Base-by-base conservation (phyloP, 1,140 invertebrate genomes). In the Tenebrio molitor region DNA sequence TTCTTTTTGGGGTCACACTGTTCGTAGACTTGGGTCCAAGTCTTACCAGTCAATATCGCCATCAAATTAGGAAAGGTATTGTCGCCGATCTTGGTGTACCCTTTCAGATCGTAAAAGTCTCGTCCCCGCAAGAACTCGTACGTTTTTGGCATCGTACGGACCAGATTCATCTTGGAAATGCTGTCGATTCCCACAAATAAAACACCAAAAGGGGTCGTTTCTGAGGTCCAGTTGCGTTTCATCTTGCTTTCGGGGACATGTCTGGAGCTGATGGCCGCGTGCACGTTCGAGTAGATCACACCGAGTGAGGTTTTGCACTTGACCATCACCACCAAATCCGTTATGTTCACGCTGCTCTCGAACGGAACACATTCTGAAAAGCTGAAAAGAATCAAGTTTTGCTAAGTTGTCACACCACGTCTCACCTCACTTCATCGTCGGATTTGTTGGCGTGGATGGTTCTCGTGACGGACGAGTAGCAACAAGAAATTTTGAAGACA, bases 21-120 rank as follows among this genome's bases (percentile, higher is more conserved):
- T 16, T 81, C 67, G 71, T 85, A 82, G 10, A 85, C 83, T 23
- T 44, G 64, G 2, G 3, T 29, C 17, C 15, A 14, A 2, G 36
- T 67, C 34, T 87, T 84, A 0, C 93, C 93, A 1, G 90, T 91
- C 19, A 95, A 83, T 5, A 92, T 83, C 0, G 93, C 90, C 86
- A 95, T 91, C 16, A 95, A 79, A 82, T 95, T 95, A 0, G 93
- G 92, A 80, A 92, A 94, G 0, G 92, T 95, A 74, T 95, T 94
- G 75, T 93, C 92, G 1, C 88, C 93, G 73, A 90, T 86, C 81
- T 91, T 91, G 67, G 88, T 90, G 77, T 90, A 91, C 0, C 90
- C 90, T 17, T 84, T 81, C n/a, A 91, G 80, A 14, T 85, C 82
- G 4, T 88, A 73, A 81, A 87, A 90, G 6, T 74, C 62, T 25